phyloP scores from a whole-genome alignment of 2,888 invertebrate species.

The Ryuthela nishihirai region DNA sequence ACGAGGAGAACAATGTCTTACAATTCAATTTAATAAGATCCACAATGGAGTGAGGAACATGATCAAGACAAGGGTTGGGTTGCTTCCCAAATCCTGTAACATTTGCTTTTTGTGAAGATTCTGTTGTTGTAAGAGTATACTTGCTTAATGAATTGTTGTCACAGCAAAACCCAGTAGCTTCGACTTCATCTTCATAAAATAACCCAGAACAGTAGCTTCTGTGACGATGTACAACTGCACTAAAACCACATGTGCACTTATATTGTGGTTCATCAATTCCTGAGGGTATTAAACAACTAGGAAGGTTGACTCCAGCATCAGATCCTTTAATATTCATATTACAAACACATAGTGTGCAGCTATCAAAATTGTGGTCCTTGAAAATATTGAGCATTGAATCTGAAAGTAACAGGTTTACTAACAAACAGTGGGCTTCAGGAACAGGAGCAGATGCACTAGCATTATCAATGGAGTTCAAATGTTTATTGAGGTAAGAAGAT shows the following conservation, averaged over 20 bases:
- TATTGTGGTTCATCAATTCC: slow-evolving; percentile 66
- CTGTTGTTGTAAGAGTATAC: not conserved
- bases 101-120: not conserved
- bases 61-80: not conserved
- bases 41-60: slow-evolving; percentile 60
- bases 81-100: not conserved
- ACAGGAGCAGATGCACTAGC: slow-evolving; percentile 44
- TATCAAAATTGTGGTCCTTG: slow-evolving; percentile 95
- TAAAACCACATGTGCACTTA: slow-evolving; percentile 93
- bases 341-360: slow-evolving; percentile 98
- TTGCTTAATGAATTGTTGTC: slow-evolving; percentile 42
- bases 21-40: slow-evolving; percentile 74
- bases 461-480: slow-evolving; percentile 55
- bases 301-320: slow-evolving; percentile 60
- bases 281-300: slow-evolving; percentile 26
- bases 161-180: slow-evolving; percentile 71
- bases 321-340: slow-evolving; percentile 93
- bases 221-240: slow-evolving; percentile 68
- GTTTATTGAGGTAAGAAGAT: slow-evolving; percentile 70
- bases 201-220: slow-evolving; percentile 75
- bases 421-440: slow-evolving; percentile 79
- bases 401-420: slow-evolving; percentile 81
- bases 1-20: slow-evolving; percentile 50
- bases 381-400: slow-evolving; percentile 96
- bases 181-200: slow-evolving; percentile 97